These are phyloP conservation scores for Hermetia illucens DNA, from an alignment of 1,140 invertebrate genomes.

Conservation along the genomic window DNA sequence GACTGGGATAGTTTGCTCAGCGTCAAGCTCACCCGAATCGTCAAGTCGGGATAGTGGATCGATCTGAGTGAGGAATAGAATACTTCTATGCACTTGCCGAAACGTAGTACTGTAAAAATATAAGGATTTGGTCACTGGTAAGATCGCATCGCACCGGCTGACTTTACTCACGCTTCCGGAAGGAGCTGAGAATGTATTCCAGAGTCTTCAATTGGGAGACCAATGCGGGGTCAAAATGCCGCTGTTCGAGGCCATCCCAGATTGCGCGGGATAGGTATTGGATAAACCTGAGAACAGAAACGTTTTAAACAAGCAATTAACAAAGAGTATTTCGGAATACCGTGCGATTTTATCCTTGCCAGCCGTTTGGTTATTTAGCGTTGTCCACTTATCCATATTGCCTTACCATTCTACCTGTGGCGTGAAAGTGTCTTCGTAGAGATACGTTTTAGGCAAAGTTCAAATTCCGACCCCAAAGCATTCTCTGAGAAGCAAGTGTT, in stretches of 20 bases:
- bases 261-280: slow-evolving; percentile 53
- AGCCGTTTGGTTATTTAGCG: slow-evolving; percentile 43
- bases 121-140: slow-evolving; percentile 2
- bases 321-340: slow-evolving; percentile 18
- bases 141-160: neutral
- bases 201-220: slow-evolving; percentile 48
- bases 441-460: too few species aligned
- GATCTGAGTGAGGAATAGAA: slow-evolving; percentile 54
- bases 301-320: slow-evolving; percentile 7
- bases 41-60: slow-evolving; percentile 55
- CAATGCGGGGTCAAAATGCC: slow-evolving; percentile 32
- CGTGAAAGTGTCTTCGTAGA: too few species aligned
- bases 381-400: slow-evolving; percentile 43
- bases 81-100: slow-evolving; percentile 72
- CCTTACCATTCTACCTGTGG: too few species aligned
- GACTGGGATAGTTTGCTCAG: slow-evolving; percentile 66
- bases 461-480: too few species aligned
- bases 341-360: slow-evolving; percentile 47
- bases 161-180: slow-evolving; percentile 47
- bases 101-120: slow-evolving; percentile 56
- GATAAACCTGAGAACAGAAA: slow-evolving; percentile 38
- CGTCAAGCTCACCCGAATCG: slow-evolving; percentile 53
- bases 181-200: slow-evolving; percentile 53
- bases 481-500: too few species aligned
- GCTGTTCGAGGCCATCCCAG: slow-evolving; percentile 46